A percentile compares a stretch with the other conserved stretches of the same genome.
phyloP scores from a whole-genome alignment of 1,140 invertebrate species.

The Euglossa dilemma region DNA sequence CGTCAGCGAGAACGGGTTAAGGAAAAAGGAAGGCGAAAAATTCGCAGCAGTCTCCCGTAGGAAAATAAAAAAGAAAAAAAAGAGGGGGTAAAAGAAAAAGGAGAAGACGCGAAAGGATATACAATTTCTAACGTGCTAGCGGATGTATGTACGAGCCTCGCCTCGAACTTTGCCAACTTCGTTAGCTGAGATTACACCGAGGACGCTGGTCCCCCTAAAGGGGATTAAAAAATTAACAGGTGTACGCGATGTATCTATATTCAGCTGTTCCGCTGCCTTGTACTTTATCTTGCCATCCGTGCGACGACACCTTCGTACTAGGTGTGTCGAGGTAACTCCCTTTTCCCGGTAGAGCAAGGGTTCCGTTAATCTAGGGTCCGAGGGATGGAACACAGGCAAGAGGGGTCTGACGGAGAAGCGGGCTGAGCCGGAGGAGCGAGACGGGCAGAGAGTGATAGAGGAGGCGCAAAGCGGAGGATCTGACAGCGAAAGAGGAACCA shows the following conservation, averaged over 20 bases:
- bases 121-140: neutral
- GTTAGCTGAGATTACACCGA: constrained; percentile 46
- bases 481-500: constrained; percentile 43
- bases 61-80: too few relatives aligned
- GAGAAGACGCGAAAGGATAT: too few relatives aligned
- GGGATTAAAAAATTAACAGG: constrained; percentile 52
- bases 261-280: constrained; percentile 18
- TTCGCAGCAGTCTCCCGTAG: too few relatives aligned
- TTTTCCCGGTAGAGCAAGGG: constrained; percentile 74
- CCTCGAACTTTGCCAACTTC: constrained; percentile 38
- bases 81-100: too few relatives aligned
- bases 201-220: constrained; percentile 11
- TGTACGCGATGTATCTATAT: constrained; percentile 45
- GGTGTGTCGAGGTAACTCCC: constrained; percentile 75
- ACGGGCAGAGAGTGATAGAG: constrained; percentile 35
- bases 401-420: constrained; percentile 57
- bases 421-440: constrained; percentile 43
- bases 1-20: too few relatives aligned
- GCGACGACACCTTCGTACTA: constrained; percentile 76
- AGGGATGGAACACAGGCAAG: constrained; percentile 46
- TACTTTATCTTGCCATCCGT: constrained; percentile 59
- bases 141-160: neutral
- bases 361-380: constrained; percentile 81
- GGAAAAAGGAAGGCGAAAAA: neutral
- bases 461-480: constrained; percentile 32